phyloP scores from a whole-genome alignment of 2,797 vertebrate species.

The Hyperoplus immaculatus region DNA sequence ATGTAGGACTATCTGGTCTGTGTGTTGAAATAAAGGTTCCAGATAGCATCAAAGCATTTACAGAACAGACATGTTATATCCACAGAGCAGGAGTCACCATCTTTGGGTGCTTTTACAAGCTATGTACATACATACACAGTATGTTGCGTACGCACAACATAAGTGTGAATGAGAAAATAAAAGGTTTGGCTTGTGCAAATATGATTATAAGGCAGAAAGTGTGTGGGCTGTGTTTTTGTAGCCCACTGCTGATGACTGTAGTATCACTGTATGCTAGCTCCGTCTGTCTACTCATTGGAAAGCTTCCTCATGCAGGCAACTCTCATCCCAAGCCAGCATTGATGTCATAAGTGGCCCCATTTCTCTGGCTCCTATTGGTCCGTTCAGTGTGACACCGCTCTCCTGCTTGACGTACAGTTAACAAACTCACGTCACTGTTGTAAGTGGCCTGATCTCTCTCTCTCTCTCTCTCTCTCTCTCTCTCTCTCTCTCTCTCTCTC shows the following conservation, averaged over 20 bases:
- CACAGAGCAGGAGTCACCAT: constrained; percentile 3
- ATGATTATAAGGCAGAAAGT: constrained; percentile 31
- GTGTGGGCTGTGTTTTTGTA: constrained; percentile 39
- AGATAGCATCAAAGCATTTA: constrained; percentile 6
- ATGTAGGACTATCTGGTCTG: not conserved
- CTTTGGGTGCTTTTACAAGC: constrained; percentile 12
- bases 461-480: constrained; percentile 39
- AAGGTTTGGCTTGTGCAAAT: not conserved
- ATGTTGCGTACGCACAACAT: constrained; percentile 2
- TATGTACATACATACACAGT: not conserved
- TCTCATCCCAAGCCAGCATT: constrained; percentile 75
- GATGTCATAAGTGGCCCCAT: constrained; percentile 83
- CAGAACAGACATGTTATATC: not conserved
- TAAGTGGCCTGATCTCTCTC: constrained; percentile 68
- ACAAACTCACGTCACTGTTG: constrained; percentile 74
- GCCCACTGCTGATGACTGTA: constrained; percentile 43
- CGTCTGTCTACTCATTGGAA: constrained; percentile 77
- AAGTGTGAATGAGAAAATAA: constrained; percentile 28
- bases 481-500: not conserved
- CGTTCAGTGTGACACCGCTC: constrained; percentile 61
- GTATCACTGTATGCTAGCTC: constrained; percentile 65
- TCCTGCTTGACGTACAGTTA: constrained; percentile 75
- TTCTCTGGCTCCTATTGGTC: constrained; percentile 77
- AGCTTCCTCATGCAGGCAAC: constrained; percentile 78
- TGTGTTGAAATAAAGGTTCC: not conserved